Evolutionary conservation across 2,113 vertebrate genomes (phyloP), one percentile per base, ranked within the genome.

Genomic region (Megalops atlanticus): DNA sequence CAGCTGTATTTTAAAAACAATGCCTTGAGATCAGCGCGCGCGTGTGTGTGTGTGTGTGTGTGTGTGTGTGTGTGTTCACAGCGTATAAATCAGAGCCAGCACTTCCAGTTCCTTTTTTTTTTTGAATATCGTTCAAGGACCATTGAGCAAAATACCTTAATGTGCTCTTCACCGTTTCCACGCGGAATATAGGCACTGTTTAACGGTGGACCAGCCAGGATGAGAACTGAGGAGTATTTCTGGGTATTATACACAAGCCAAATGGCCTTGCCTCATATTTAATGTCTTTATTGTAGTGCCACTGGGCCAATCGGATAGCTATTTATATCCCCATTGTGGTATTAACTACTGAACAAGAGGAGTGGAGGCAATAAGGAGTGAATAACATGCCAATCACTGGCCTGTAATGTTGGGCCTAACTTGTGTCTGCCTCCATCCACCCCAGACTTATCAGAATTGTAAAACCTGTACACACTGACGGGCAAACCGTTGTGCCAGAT

Each of bases 111-210:
- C 87, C 88, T 90, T 88, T 90, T 91, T 90, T 77, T 79, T 47
- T 45, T 39, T 31, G 52, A 75, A 91, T 92, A 91, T 89, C 90
- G 90, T 90, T 91, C 89, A 93, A 87, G 90, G 92, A 86, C 92
- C 91, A 93, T 93, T 93, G 93, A 92, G 88, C 92, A 92, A 91
- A 90, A 91, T 87, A 90, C 87, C 90, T 89, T 91, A 91, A 92
- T 89, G 89, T 84, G 73, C 89, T 83, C 88, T 91, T 91, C 90
- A 91, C 89, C 86, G 84, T 91, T 89, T 90, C 85, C 86, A 85
- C 89, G 84, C 76, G 84, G 87, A 86, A 76, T 74, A 39, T 8
- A 36, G 18, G 31, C 71, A 12, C 35, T 4, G 33, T 36, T 21
- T 38, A 38, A 73, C 21, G n/a, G 38, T 41, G 72, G n/a, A 74